Conservation (phyloP, 2,797 vertebrate genomes). For the Hydrocynus forskahlii region DNA sequence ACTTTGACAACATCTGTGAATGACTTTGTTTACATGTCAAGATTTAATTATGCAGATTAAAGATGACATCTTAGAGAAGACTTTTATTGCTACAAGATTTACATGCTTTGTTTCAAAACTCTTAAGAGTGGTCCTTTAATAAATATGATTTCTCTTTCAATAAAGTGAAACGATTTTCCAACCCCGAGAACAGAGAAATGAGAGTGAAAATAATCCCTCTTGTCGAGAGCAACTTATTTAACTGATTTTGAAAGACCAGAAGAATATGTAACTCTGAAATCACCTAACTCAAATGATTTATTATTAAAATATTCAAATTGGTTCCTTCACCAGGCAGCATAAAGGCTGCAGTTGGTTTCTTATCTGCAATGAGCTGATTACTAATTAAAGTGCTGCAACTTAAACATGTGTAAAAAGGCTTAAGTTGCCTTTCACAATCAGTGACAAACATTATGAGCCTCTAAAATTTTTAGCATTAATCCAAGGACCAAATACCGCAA, state of each 20-base stretch:
- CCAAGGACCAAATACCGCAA: background rate
- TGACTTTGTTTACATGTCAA: too few species aligned
- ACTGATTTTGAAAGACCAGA: background rate
- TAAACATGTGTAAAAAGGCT: background rate
- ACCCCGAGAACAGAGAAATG: conserved; percentile 52
- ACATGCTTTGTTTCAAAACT: conserved; percentile 76
- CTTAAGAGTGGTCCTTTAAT: conserved; percentile 69
- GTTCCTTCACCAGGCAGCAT: conserved; percentile 8
- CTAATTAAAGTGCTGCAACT: background rate
- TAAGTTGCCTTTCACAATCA: too few species aligned
- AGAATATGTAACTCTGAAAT: background rate
- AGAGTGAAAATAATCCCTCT: conserved; percentile 2
- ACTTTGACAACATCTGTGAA: background rate
- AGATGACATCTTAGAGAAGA: background rate
- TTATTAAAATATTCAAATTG: background rate
- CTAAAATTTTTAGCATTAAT: background rate
- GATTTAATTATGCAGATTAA: background rate
- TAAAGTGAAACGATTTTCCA: conserved; percentile 63
- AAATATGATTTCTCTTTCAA: conserved; percentile 72
- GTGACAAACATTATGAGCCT: background rate
- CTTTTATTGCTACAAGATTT: conserved; percentile 74
- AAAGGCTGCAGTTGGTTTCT: too few species aligned
- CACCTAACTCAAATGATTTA: background rate
- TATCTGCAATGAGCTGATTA: background rate
- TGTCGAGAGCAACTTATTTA: background rate